Evolutionary conservation across 2,888 invertebrate genomes (phyloP), one percentile per base, ranked within the genome.

Genomic region (Penaeus monodon): DNA sequence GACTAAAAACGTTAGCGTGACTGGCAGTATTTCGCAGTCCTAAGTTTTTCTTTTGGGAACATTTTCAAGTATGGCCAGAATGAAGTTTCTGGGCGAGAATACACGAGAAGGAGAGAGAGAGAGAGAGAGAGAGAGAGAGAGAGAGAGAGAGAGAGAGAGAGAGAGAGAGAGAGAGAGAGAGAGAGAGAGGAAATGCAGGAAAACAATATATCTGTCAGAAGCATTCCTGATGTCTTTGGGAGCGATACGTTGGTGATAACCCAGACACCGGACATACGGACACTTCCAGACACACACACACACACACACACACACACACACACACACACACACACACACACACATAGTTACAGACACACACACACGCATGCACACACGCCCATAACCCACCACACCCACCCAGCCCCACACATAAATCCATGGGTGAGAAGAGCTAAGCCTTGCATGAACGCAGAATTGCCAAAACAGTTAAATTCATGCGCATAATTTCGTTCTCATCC

Each of bases 221-320:
- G 17, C 57, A 57, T 57, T 57, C 57, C 57, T 57, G 57, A 57
- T 57, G 57, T 57, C 57, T 14, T 2, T 3, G 17, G 17, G 57
- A 57, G 57, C 57, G 57, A 57, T 17, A 17, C 17, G 17, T 57
- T 57, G 57, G 57, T 57, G 57, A 57, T 57, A 57, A 57, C 57
- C 57, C 57, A 14, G 57, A 57, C 57, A 57, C 57, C 57, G 57
- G 57, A 17, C 57, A 57, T 17, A 57, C 17, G 57, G 57, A 57
- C 24, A 78, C 78, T n/a, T n/a, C 33, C 33, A 38, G 57, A 78
- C 63, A 78, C 78, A 78, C 78, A 78, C 78, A 78, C 57, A 78
- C 78, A 78, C 78, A 78, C 78, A 27, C 49, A n/a, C 27, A 78
- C 78, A 77, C 44, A 77, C 29, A 78, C 78, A 78, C 78, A 78